These are phyloP conservation scores for Melitaea cinxia DNA, from an alignment of 1,140 invertebrate genomes.

Conservation along the genomic window DNA sequence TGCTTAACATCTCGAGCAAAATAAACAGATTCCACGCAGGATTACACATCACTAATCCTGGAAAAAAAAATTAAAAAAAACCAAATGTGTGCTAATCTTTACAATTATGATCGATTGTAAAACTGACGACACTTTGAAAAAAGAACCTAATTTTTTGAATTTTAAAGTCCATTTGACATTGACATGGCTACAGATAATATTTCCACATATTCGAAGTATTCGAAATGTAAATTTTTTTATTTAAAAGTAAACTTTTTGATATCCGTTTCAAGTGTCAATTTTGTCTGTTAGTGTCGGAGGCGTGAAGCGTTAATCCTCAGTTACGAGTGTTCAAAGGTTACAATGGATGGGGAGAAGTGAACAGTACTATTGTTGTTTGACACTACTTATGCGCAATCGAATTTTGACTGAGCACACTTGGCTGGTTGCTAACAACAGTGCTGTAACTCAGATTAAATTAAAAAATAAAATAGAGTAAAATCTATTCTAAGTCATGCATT, in stretches of 20 bases:
- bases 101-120: slow-evolving; percentile 12
- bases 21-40: slow-evolving; percentile 44
- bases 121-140: not conserved
- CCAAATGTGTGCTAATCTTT: slow-evolving; percentile 34
- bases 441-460: slow-evolving; percentile 15
- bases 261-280: not conserved
- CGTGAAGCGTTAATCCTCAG: slow-evolving; percentile 46
- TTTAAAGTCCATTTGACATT: slow-evolving; percentile 17
- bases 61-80: slow-evolving; percentile 31
- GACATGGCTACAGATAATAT: not conserved
- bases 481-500: too few species aligned
- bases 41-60: slow-evolving; percentile 42
- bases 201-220: too few species aligned
- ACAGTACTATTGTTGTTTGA: slow-evolving; percentile 52
- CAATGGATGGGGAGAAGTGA: slow-evolving; percentile 53
- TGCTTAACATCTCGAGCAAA: slow-evolving; percentile 22
- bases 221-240: too few species aligned
- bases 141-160: not conserved
- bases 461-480: not conserved
- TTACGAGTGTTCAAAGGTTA: slow-evolving; percentile 59
- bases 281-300: not conserved
- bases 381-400: slow-evolving; percentile 50
- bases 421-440: slow-evolving; percentile 22
- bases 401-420: slow-evolving; percentile 49
- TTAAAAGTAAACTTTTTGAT: not conserved